These are phyloP conservation scores for Willowsia nigromaculata DNA, from an alignment of 2,888 invertebrate genomes.

Conservation along the genomic window DNA sequence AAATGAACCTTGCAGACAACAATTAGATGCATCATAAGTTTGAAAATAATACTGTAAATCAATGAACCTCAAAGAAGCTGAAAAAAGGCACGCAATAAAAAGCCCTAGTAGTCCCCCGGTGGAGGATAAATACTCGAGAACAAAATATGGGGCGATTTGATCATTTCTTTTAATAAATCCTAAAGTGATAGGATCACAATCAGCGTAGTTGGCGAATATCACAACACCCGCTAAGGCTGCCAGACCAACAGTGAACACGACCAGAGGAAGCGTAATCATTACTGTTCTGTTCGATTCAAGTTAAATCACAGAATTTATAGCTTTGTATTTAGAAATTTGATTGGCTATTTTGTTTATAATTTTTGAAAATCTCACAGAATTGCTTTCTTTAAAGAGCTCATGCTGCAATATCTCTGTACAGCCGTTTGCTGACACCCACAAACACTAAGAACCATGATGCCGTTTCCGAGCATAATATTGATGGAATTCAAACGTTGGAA, in stretches of 20 bases:
- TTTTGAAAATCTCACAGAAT: constrained; percentile 65
- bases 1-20: background rate
- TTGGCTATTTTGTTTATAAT: too few species aligned
- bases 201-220: constrained; percentile 80
- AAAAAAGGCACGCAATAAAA: constrained; percentile 81
- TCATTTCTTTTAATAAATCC: constrained; percentile 78
- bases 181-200: constrained; percentile 79
- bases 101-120: constrained; percentile 81
- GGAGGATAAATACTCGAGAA: constrained; percentile 80
- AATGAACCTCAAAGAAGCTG: constrained; percentile 80
- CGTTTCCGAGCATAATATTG: constrained; percentile 75
- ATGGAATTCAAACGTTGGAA: constrained; percentile 73
- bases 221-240: constrained; percentile 75
- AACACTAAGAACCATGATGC: constrained; percentile 75
- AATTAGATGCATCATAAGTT: background rate
- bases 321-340: background rate
- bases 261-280: constrained; percentile 75
- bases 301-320: background rate
- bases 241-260: constrained; percentile 74
- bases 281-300: constrained; percentile 65
- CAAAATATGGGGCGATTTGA: constrained; percentile 80
- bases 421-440: constrained; percentile 79
- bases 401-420: constrained; percentile 78
- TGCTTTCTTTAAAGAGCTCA: constrained; percentile 77
- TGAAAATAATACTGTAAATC: background rate